Percentiles rank a stretch among this genome's conserved stretches.
Conservation (phyloP, 2,113 vertebrate genomes). For the Hemiprocne comata region DNA sequence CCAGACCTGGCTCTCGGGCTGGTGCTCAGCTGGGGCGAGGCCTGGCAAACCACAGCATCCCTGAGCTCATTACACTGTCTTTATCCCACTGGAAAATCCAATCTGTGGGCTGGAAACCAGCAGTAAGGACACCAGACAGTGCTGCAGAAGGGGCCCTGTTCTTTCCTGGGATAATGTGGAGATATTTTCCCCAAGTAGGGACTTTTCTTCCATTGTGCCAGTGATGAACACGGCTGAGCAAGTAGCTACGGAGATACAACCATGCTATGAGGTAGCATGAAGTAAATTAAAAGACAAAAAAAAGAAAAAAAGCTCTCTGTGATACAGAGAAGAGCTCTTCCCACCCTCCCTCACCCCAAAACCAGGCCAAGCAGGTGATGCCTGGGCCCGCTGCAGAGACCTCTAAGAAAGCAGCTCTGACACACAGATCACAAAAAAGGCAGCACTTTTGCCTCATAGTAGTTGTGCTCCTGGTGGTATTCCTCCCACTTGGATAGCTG, state of each 20-base stretch:
- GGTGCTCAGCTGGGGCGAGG: background rate
- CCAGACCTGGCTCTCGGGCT: background rate
- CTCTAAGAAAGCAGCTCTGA: background rate
- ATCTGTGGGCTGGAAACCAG: background rate
- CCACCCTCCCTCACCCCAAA: background rate
- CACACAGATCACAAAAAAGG: background rate
- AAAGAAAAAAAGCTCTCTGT: background rate
- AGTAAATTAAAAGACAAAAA: background rate
- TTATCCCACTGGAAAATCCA: background rate
- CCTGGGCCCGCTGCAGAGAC: background rate
- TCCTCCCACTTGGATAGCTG: background rate
- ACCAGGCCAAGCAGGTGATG: background rate
- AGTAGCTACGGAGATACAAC: background rate
- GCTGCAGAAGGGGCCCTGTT: background rate
- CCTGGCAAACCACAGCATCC: background rate
- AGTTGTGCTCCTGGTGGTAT: background rate
- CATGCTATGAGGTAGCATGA: constrained; percentile 51
- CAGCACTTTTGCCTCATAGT: background rate
- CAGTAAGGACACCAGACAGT: background rate
- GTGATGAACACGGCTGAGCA: background rate
- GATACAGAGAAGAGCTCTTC: background rate
- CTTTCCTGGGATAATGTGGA: background rate
- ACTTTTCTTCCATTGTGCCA: background rate
- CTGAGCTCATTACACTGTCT: background rate
- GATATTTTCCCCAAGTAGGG: background rate